These are phyloP conservation scores for Proisotoma minuta DNA, from an alignment of 2,888 invertebrate genomes.

Conservation along the genomic window DNA sequence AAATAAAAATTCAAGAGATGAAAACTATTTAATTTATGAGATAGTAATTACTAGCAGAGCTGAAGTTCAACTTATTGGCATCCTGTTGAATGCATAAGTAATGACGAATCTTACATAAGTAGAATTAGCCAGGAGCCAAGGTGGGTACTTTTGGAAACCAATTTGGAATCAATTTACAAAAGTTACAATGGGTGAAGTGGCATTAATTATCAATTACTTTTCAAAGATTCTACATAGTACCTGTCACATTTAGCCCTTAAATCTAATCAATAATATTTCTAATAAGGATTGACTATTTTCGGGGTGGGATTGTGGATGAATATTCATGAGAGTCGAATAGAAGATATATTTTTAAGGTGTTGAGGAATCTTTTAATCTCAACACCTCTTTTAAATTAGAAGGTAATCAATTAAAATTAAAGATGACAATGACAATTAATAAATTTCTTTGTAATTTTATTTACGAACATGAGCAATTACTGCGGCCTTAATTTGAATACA, in stretches of 20 bases:
- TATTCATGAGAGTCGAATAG: neutral
- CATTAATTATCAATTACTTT: neutral
- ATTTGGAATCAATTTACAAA: neutral
- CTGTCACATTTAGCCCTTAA: neutral
- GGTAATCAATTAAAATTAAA: too few species aligned
- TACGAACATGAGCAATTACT: too few species aligned
- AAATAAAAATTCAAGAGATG: neutral
- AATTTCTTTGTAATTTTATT: too few species aligned
- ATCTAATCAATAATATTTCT: neutral
- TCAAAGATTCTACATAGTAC: neutral
- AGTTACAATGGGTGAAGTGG: neutral
- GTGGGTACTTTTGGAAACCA: neutral
- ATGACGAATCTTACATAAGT: neutral
- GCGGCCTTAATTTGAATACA: too few species aligned
- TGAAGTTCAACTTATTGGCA: neutral
- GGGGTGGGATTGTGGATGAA: neutral
- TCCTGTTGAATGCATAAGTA: neutral
- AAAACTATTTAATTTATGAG: neutral
- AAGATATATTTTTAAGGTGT: neutral
- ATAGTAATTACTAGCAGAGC: neutral
- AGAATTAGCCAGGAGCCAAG: neutral
- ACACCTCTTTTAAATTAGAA: too few species aligned
- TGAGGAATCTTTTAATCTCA: too few species aligned
- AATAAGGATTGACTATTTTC: neutral
- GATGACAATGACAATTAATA: too few species aligned